Evolutionary conservation across 2,797 vertebrate genomes (phyloP).

Genomic region (Rhinogobio ventralis): DNA sequence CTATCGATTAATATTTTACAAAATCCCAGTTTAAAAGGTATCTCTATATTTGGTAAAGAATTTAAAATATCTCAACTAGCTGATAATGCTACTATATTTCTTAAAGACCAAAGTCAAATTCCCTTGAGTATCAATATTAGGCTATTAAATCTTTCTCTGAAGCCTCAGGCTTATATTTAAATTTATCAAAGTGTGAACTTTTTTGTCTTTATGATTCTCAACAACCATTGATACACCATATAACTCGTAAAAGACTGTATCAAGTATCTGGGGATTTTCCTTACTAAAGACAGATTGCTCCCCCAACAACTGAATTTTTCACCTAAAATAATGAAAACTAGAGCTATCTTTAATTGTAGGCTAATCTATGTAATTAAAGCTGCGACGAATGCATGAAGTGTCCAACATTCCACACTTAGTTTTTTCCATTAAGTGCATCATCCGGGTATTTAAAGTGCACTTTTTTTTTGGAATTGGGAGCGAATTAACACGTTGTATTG

Average conservation of each 20-base stretch:
- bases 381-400: too few relatives aligned
- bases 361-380: too few relatives aligned
- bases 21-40: too few relatives aligned
- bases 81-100: not conserved
- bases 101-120: too few relatives aligned
- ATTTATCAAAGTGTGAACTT: not conserved
- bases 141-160: not conserved
- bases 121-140: not conserved
- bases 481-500: too few relatives aligned
- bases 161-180: not conserved
- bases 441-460: too few relatives aligned
- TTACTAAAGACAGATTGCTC: not conserved
- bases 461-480: too few relatives aligned
- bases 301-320: not conserved
- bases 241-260: too few relatives aligned
- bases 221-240: too few relatives aligned
- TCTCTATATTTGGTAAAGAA: not conserved
- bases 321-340: not conserved
- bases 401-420: too few relatives aligned
- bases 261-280: too few relatives aligned
- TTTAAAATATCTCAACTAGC: not conserved
- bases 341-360: not conserved
- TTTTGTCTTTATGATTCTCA: not conserved
- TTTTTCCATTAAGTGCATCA: not conserved
- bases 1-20: too few relatives aligned